A percentile compares a stretch with the other conserved stretches of the same genome.
Evolutionary conservation across 2,888 invertebrate genomes (phyloP).

Genomic region (Xestoiulus laeticollis): DNA sequence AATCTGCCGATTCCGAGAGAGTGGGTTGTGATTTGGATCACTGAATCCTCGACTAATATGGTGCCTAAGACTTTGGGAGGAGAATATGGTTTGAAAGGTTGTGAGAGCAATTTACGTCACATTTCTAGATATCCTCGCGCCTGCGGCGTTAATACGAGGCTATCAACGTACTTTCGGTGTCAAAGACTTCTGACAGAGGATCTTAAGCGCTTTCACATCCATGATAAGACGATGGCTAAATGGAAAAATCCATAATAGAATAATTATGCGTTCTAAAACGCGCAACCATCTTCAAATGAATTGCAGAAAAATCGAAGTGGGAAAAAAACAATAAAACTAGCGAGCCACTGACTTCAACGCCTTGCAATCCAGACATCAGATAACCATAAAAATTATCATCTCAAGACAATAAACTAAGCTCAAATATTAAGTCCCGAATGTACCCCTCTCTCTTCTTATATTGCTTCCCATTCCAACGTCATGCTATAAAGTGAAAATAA

Average conservation of each 20-base stretch:
- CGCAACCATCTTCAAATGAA: background rate
- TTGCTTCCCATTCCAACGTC: background rate
- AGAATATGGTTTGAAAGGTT: background rate
- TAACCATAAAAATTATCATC: slow-evolving; percentile 24
- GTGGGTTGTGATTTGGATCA: background rate
- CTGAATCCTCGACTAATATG: background rate
- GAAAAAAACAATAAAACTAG: background rate
- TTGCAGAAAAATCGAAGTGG: slow-evolving; percentile 7
- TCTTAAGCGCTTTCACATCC: background rate
- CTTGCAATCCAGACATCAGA: slow-evolving; percentile 12
- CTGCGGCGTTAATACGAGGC: background rate
- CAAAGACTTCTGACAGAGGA: background rate
- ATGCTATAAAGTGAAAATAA: slow-evolving; percentile 30
- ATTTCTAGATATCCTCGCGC: background rate
- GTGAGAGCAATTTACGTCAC: background rate
- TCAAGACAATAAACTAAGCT: background rate
- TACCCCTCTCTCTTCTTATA: background rate
- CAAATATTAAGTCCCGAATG: background rate
- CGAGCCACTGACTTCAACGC: background rate
- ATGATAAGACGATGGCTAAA: background rate
- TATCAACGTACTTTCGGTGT: background rate
- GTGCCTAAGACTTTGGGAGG: background rate
- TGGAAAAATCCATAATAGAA: slow-evolving; percentile 20
- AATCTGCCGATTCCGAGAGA: background rate
- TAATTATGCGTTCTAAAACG: slow-evolving; percentile 19